Evolutionary conservation across 2,888 invertebrate genomes (phyloP).

Genomic region (Glomeris marginata): DNA sequence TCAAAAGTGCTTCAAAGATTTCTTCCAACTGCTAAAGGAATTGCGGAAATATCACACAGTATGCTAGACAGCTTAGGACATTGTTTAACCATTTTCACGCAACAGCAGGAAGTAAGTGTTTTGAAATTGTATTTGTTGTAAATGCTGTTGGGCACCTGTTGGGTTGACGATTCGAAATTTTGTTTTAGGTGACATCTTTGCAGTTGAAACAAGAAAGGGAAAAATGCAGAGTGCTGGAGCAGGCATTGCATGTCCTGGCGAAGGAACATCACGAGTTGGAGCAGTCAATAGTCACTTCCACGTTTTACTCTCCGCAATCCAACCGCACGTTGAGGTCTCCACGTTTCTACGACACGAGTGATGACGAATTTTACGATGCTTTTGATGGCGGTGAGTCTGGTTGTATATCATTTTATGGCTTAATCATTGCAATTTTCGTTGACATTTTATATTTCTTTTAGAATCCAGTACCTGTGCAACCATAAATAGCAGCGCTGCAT

Average conservation of each 20-base stretch:
- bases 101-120: slow-evolving; percentile 43
- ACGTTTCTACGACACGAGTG: slow-evolving; percentile 18
- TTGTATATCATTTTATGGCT: too few species aligned
- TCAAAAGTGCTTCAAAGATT: slow-evolving; percentile 8
- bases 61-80: slow-evolving; percentile 43
- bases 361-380: slow-evolving; percentile 23
- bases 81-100: slow-evolving; percentile 46
- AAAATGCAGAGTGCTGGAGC: slow-evolving; percentile 47
- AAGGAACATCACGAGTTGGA: slow-evolving; percentile 51
- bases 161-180: too few species aligned
- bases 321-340: slow-evolving; percentile 17
- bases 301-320: slow-evolving; percentile 11
- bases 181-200: slow-evolving; percentile 27
- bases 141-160: background rate
- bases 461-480: background rate
- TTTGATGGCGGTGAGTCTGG: slow-evolving; percentile 20
- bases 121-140: slow-evolving; percentile 1
- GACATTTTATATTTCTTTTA: background rate
- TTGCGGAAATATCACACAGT: slow-evolving; percentile 41
- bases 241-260: slow-evolving; percentile 48
- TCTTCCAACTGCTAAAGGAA: slow-evolving; percentile 39
- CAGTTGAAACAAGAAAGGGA: slow-evolving; percentile 38
- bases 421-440: background rate
- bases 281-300: slow-evolving; percentile 39
- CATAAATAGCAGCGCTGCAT: slow-evolving; percentile 2